Evolutionary conservation across 1,140 invertebrate genomes (phyloP), one percentile per base, ranked within the genome.

Genomic region (Drosophila kikkawai): DNA sequence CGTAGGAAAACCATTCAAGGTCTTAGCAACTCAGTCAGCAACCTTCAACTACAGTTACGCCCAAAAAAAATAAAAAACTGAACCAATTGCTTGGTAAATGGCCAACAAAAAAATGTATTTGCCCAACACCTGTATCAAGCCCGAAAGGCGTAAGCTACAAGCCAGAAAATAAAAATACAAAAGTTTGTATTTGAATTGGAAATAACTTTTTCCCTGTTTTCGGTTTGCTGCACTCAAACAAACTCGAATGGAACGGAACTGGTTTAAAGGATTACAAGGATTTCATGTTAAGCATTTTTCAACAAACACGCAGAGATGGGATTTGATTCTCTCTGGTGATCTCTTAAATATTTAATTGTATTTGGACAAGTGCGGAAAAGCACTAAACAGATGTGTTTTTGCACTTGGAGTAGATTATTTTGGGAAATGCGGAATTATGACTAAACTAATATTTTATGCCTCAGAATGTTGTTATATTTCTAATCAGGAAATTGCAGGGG

Each of bases 181-280:
- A 8, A 51, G 17, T 34, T 34, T 45, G 7, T 37, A 68, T 68
- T 65, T 65, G 51, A 56, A 68, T 50, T 42, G 60, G 34, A 63
- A 68, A 66, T 50, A 19, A 39, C 7, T 19, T 36, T 34, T 66
- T 36, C 56, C 19, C 32, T 65, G 6, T 36, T 22, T 22, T 47
- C 32, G 36, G 48, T 55, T 67, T 51, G 17, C 29, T 55, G 36
- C 34, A 55, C 29, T 50, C 37, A 64, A 69, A 69, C 36, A 7
- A 22, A 60, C 41, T 39, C 13, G 34, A 71, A 53, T 34, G 39
- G 29, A 45, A 55, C 58, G 13, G 39, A 74, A 74, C 42, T 51
- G 50, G 34, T 41, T 65, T 75, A 44, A 65, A n/a, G 68, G 71
- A 48, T 71, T 69, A 56, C 41, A 37, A 34, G 17, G 34, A 26